Conservation (phyloP, 2,797 vertebrate species). For the Myripristis murdjan region DNA sequence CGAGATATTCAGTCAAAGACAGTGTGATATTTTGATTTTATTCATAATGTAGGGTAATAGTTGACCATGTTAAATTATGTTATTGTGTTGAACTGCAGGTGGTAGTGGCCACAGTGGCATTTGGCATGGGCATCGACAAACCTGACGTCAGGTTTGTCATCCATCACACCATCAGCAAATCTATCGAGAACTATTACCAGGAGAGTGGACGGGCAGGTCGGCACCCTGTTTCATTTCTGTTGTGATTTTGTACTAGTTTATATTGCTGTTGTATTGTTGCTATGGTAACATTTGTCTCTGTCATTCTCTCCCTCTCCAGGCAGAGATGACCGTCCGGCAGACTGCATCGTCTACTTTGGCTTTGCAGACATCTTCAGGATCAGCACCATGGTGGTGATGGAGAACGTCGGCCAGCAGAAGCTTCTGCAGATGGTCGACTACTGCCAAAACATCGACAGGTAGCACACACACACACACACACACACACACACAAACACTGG, state of each 20-base stretch:
- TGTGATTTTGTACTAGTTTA: not conserved
- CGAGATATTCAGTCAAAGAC: too few relatives aligned
- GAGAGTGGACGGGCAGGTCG: slow-evolving; percentile 98
- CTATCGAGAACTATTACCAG: slow-evolving; percentile 98
- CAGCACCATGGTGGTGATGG: slow-evolving; percentile 99
- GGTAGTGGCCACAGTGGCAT: slow-evolving; percentile 97
- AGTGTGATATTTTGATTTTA: too few relatives aligned
- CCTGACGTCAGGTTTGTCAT: slow-evolving; percentile 95
- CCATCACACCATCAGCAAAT: slow-evolving; percentile 98
- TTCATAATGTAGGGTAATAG: too few relatives aligned
- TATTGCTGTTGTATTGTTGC: not conserved
- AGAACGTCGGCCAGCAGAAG: slow-evolving; percentile 96
- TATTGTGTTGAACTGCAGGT: slow-evolving; percentile 83
- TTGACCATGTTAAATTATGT: not conserved
- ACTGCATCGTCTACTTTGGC: slow-evolving; percentile 95
- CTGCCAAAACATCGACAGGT: slow-evolving; percentile 91
- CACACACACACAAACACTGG: not conserved
- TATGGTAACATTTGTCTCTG: too few relatives aligned
- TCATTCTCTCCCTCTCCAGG: slow-evolving; percentile 38
- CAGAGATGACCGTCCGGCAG: slow-evolving; percentile 92
- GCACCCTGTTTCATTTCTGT: not conserved
- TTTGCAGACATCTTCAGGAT: slow-evolving; percentile 96
- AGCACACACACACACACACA: slow-evolving; percentile 3
- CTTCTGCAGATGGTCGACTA: slow-evolving; percentile 95
- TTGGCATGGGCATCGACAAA: slow-evolving; percentile 99